phyloP scores from a whole-genome alignment of 2,797 vertebrate species.

The Sciurus carolinensis region DNA sequence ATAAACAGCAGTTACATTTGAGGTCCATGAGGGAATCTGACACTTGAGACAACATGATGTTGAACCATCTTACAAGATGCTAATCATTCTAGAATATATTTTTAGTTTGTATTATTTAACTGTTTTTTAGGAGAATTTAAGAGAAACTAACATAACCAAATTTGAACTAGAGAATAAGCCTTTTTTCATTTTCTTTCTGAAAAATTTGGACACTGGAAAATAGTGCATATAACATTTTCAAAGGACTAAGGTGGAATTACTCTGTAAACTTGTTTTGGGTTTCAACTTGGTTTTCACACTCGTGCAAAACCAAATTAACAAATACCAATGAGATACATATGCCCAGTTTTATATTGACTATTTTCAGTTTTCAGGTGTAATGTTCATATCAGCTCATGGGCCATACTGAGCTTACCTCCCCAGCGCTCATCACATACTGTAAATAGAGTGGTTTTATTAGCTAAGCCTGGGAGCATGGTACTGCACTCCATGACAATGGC shows the following conservation, averaged over 20 bases:
- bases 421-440: conserved; percentile 98
- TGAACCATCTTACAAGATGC: background rate
- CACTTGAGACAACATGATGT: background rate
- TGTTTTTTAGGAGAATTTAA: background rate
- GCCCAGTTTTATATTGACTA: background rate
- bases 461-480: conserved; percentile 95
- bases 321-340: background rate
- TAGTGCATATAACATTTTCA: background rate
- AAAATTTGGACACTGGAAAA: background rate
- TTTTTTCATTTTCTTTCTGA: background rate
- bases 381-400: background rate
- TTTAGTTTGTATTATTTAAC: background rate
- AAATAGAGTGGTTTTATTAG: conserved; percentile 98
- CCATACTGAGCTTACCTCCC: conserved; percentile 92
- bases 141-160: background rate
- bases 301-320: background rate
- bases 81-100: background rate
- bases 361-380: background rate
- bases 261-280: background rate
- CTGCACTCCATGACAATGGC: conserved; percentile 98
- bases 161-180: background rate
- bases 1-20: background rate
- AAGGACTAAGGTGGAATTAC: background rate
- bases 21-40: background rate
- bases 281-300: background rate